Evolutionary conservation across 2,113 vertebrate species (phyloP).

Genomic region (Sporophila hypoxantha): DNA sequence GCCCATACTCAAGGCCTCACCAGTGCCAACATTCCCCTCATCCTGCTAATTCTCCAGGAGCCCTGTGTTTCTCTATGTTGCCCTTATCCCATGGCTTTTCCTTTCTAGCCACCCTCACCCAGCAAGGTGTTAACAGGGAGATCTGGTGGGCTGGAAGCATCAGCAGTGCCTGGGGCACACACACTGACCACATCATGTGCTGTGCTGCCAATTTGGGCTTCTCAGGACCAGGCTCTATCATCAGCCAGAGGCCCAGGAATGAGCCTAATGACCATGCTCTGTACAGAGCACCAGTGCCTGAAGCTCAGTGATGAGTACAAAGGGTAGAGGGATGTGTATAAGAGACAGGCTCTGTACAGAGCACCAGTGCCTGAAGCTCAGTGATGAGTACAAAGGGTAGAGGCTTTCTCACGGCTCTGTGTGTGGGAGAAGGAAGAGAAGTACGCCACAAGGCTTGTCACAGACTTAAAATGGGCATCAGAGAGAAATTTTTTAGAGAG

Average conservation of each 20-base stretch:
- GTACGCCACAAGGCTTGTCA: background rate
- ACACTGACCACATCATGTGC: fast-evolving
- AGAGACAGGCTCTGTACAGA: background rate
- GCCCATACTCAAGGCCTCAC: background rate
- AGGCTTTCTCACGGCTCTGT: background rate
- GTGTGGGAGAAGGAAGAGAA: background rate
- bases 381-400: background rate
- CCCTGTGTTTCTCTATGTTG: background rate
- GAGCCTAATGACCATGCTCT: background rate
- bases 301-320: background rate
- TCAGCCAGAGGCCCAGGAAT: background rate
- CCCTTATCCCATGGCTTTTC: background rate
- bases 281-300: background rate
- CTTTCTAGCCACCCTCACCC: background rate
- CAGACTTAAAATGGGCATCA: background rate
- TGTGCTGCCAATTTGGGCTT: background rate
- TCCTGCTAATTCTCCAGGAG: background rate
- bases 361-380: background rate
- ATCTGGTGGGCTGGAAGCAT: background rate
- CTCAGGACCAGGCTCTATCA: background rate
- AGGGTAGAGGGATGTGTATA: background rate
- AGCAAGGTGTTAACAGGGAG: background rate
- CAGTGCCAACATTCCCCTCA: background rate
- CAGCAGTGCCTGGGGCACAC: background rate
- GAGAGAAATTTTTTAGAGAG: background rate